phyloP scores from a whole-genome alignment of 2,888 invertebrate species.

The Hemaris fuciformis region DNA sequence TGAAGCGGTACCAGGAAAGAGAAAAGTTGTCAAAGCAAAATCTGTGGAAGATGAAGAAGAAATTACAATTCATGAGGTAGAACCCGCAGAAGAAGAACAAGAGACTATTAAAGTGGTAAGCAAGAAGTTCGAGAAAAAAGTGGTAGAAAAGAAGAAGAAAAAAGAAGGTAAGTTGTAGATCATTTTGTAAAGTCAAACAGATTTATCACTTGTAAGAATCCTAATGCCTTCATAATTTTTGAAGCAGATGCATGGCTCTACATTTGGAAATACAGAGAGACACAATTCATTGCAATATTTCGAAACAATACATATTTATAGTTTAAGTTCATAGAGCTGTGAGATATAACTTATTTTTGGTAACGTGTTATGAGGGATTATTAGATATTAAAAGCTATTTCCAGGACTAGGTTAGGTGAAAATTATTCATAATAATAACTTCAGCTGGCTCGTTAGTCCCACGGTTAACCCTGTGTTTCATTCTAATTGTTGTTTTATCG shows the following conservation, averaged over 20 bases:
- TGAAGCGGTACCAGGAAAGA: slow-evolving; percentile 51
- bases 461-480: too few species aligned
- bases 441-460: too few species aligned
- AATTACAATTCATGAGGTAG: background rate
- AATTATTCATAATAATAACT: too few species aligned
- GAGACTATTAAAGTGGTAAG: background rate
- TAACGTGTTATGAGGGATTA: too few species aligned
- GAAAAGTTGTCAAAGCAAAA: slow-evolving; percentile 38
- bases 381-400: too few species aligned
- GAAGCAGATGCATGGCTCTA: slow-evolving; percentile 64
- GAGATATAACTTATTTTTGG: too few species aligned
- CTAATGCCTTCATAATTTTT: background rate
- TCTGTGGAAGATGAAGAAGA: slow-evolving; percentile 17
- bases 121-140: background rate
- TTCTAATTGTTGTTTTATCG: too few species aligned
- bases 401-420: too few species aligned
- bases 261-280: background rate
- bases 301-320: too few species aligned
- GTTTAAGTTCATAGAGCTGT: too few species aligned
- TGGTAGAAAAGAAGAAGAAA: background rate
- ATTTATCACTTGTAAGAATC: background rate
- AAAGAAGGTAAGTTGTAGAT: background rate
- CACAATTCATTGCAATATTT: too few species aligned
- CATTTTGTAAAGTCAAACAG: background rate
- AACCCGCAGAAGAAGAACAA: slow-evolving; percentile 21